Evolutionary conservation across 2,888 invertebrate genomes (phyloP).

Genomic region (Drosophila hawaiiensis): DNA sequence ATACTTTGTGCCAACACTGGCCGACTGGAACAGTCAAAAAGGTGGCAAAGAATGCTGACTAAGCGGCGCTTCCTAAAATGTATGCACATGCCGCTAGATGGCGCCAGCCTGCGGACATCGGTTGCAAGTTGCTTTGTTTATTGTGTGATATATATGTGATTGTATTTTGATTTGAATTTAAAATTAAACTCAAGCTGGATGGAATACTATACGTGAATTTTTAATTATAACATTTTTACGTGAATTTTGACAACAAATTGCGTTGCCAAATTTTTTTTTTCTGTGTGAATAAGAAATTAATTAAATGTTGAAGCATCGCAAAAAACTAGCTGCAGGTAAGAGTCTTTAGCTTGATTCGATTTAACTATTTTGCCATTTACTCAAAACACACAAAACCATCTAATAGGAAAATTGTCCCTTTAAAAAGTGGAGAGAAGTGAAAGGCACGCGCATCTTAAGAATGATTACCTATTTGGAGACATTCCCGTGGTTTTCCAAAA

Average conservation of each 20-base stretch:
- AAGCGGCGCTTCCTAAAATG: constrained; percentile 11
- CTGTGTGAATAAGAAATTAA: neutral
- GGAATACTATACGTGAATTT: neutral
- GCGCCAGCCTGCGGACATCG: neutral
- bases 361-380: neutral
- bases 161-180: neutral
- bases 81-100: constrained; percentile 7
- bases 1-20: constrained; percentile 33
- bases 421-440: neutral
- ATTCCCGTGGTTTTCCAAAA: neutral
- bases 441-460: neutral
- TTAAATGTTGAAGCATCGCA: neutral
- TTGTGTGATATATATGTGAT: neutral
- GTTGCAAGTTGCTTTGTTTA: neutral
- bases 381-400: neutral
- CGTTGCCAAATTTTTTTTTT: too few relatives aligned
- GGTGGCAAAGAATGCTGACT: constrained; percentile 17
- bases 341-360: neutral
- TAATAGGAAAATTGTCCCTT: neutral
- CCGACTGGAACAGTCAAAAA: constrained; percentile 3
- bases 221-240: neutral
- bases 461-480: neutral
- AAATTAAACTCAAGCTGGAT: neutral
- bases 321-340: neutral
- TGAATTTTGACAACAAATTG: rapidly evolving